Evolutionary conservation across 92 coral and sea anemone species (phyloP).

Genomic region (Porites cylindrica): DNA sequence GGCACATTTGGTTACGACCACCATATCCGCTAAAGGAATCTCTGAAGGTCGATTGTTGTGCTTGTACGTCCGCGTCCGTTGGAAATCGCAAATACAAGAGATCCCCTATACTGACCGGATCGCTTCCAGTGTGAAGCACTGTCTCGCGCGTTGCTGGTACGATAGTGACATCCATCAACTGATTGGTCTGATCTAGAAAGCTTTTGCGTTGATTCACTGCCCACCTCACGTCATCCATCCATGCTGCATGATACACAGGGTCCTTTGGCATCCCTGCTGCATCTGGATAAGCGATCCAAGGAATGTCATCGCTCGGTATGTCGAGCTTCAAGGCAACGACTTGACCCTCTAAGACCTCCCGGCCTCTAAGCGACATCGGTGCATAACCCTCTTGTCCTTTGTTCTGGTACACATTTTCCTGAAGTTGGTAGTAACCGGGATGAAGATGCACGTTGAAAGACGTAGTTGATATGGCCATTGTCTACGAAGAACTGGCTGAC

Average conservation of each 20-base stretch:
- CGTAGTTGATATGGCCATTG: no score
- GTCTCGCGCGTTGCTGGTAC: neutral
- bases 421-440: neutral
- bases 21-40: neutral
- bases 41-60: neutral
- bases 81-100: neutral
- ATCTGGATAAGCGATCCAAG: neutral
- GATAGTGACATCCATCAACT: neutral
- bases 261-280: neutral
- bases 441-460: neutral
- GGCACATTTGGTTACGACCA: no score
- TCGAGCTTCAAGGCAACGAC: neutral
- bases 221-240: neutral
- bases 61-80: neutral
- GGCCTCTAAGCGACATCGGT: neutral
- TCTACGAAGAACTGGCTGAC: no score
- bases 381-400: neutral
- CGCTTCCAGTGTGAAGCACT: slow-evolving; percentile 10
- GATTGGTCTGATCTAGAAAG: neutral
- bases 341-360: neutral
- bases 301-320: neutral
- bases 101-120: neutral
- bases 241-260: neutral
- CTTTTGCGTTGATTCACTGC: neutral
- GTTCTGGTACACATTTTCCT: neutral